phyloP scores from a whole-genome alignment of 1,140 invertebrate genomes.

The Coptotermes formosanus region DNA sequence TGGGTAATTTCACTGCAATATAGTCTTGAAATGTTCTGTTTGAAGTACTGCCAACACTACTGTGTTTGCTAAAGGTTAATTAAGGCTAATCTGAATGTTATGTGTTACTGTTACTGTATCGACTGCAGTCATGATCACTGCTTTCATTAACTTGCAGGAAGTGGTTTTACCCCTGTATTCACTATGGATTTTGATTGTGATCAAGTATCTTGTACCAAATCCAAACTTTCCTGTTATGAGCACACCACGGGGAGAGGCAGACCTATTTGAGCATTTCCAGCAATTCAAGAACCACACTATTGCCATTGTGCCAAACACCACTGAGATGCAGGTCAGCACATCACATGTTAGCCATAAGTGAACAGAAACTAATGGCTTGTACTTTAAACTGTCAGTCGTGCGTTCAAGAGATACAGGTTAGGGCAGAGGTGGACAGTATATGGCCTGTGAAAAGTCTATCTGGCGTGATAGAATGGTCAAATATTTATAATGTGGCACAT shows the following conservation, averaged over 20 bases:
- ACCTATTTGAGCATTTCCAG: conserved; percentile 61
- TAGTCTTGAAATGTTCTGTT: no score
- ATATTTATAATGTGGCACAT: neutral
- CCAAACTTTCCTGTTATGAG: conserved; percentile 69
- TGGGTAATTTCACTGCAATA: no score
- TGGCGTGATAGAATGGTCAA: conserved; percentile 21
- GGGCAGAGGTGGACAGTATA: neutral
- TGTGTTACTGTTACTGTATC: conserved; percentile 61
- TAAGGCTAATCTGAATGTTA: conserved; percentile 65
- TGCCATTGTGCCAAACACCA: conserved; percentile 65
- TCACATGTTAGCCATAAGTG: neutral
- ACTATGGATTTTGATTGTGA: conserved; percentile 65
- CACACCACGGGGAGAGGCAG: conserved; percentile 56
- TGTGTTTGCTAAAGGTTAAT: conserved; percentile 34
- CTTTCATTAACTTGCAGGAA: conserved; percentile 57
- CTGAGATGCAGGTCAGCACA: conserved; percentile 60
- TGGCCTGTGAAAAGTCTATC: conserved; percentile 26
- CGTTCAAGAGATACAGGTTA: neutral
- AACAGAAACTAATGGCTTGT: neutral
- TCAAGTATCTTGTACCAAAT: conserved; percentile 69
- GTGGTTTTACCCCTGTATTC: conserved; percentile 71
- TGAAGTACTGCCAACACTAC: no score
- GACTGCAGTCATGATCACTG: neutral
- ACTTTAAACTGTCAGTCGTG: no score
- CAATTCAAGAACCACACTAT: conserved; percentile 61